Evolutionary conservation across 2,797 vertebrate genomes (phyloP), one percentile per base, ranked within the genome.

Genomic region (Anguilla marmorata): DNA sequence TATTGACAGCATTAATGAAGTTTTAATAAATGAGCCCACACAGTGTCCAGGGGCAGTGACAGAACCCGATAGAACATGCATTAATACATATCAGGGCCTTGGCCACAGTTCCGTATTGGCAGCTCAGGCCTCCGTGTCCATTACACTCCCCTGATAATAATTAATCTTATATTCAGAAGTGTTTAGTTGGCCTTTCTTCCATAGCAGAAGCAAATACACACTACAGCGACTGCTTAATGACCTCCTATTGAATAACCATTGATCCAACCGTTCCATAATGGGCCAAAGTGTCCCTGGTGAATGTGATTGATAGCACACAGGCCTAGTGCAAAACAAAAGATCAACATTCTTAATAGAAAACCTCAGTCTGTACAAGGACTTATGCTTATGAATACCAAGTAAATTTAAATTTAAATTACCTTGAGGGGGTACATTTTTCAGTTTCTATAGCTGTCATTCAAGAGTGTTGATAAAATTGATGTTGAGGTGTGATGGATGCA

Each of bases 161-260:
- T 89, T 85, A 85, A 87, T 89, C 89, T 86, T 87, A 82, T 83
- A 89, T 89, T 89, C 84, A 87, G 58, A 85, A 86, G 86, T 86
- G 85, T 87, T 89, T 87, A 87, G 86, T 87, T 89, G 89, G 86
- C 86, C 88, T 87, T 87, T 89, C 86, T 69, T 85, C 72, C 45
- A 86, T 48, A 33, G 45, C 86, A 86, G 84, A 87, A 83, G 84
- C 56, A 79, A 87, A 87, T 85, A 89, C 86, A 87, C 56, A 89
- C 84, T 72, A 86, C 89, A 82, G 89, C 87, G 89, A 87, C 89
- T 85, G 72, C 84, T 85, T 86, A 89, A 89, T 89, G 89, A 89
- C 86, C 74, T 52, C 85, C 72, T 89, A 89, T 89, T 89, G 89
- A 89, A 89, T 89, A 85, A 85, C 84, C 86, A 89, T 89, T 87